Evolutionary conservation across 2,888 invertebrate species (phyloP).

Genomic region (Chalcis sispes): DNA sequence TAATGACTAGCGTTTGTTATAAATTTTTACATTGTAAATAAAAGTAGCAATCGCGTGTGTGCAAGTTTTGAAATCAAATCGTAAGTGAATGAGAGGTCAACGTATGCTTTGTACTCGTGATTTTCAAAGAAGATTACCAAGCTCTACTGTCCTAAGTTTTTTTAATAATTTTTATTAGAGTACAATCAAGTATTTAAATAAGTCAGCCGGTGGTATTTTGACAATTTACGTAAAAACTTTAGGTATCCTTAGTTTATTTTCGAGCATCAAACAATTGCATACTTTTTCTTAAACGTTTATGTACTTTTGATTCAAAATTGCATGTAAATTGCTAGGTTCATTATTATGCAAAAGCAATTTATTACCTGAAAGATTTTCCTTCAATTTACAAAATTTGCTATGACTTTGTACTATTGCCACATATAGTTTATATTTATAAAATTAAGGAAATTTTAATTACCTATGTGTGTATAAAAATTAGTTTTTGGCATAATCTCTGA

Average conservation of each 20-base stretch:
- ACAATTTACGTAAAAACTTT: conserved; percentile 7
- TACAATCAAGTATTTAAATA: conserved; percentile 44
- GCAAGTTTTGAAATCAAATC: conserved; percentile 33
- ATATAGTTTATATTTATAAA: neutral
- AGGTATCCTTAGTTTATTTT: conserved; percentile 20
- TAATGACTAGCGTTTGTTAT: conserved; percentile 68
- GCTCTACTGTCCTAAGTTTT: conserved; percentile 41
- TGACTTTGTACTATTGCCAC: conserved; percentile 22
- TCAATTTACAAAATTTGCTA: conserved; percentile 15
- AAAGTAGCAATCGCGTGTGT: conserved; percentile 52
- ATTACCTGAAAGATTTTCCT: conserved; percentile 15
- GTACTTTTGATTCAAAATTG: conserved; percentile 26
- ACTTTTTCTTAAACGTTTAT: conserved; percentile 19
- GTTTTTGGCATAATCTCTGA: conserved; percentile 25
- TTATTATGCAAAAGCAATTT: neutral
- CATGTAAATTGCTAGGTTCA: conserved; percentile 17
- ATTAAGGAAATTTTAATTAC: neutral
- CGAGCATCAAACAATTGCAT: conserved; percentile 16
- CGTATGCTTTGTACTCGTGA: conserved; percentile 41
- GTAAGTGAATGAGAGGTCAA: conserved; percentile 47
- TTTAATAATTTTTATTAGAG: conserved; percentile 47
- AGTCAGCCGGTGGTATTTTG: conserved; percentile 23
- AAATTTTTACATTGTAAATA: conserved; percentile 55
- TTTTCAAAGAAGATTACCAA: conserved; percentile 31
- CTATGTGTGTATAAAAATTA: conserved; percentile 11